These are phyloP conservation scores for Dynastes tityus DNA, from an alignment of 2,888 invertebrate genomes.

Conservation along the genomic window DNA sequence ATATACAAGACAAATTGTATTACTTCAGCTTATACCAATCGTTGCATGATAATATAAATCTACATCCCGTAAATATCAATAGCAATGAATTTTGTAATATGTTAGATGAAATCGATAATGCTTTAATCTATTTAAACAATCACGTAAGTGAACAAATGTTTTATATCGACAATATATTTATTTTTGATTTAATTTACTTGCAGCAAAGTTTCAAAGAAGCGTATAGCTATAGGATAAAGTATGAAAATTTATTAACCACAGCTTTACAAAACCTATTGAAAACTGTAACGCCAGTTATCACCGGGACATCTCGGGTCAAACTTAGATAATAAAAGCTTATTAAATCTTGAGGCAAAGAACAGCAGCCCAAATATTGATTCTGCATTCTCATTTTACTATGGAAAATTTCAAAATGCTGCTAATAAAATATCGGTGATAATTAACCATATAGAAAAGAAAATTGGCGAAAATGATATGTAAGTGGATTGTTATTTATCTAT, in stretches of 20 bases:
- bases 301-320: constrained; percentile 85
- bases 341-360: constrained; percentile 38
- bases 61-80: constrained; percentile 62
- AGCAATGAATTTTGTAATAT: constrained; percentile 88
- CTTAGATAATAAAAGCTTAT: constrained; percentile 61
- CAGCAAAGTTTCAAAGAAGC: constrained; percentile 91
- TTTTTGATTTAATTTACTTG: constrained; percentile 44
- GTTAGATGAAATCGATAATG: constrained; percentile 88
- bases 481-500: constrained; percentile 61
- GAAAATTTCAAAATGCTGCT: constrained; percentile 95
- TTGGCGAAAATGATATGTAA: constrained; percentile 83
- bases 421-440: constrained; percentile 87
- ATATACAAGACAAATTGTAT: constrained; percentile 84
- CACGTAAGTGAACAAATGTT: constrained; percentile 77
- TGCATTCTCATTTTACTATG: constrained; percentile 90
- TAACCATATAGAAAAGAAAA: constrained; percentile 85
- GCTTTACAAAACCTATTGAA: constrained; percentile 86
- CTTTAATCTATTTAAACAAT: constrained; percentile 85
- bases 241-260: constrained; percentile 87
- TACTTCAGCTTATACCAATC: constrained; percentile 85
- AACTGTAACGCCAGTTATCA: constrained; percentile 84
- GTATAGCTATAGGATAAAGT: constrained; percentile 85
- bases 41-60: constrained; percentile 63
- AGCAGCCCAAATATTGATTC: constrained; percentile 71
- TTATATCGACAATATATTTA: constrained; percentile 54